Base-by-base conservation (phyloP, 2,113 vertebrate genomes). In the Pygoscelis adeliae region DNA sequence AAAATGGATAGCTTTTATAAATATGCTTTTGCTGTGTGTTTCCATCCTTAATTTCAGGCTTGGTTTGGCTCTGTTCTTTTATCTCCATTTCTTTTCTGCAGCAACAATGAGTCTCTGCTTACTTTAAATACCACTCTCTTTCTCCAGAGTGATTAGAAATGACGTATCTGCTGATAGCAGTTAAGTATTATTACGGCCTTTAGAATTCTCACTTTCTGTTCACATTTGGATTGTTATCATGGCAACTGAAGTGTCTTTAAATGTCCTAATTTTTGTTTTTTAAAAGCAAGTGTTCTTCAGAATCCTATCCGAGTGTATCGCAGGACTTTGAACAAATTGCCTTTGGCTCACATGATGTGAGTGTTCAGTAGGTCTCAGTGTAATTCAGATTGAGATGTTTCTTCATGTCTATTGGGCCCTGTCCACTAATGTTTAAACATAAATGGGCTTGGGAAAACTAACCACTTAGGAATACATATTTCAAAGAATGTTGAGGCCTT, bases 51-150 rank as follows among this genome's bases (percentile, higher is more conserved):
- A 47, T 59, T 90, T 90, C 47, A 74, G 42, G 44, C 44, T 91
- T 83, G 63, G 47, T 91, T 92, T 96, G 49, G 44, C 38, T 94
- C 86, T 91, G 34, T 83, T 88, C 71, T 94, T 92, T 83, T 90
- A 81, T 88, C 53, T 47, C 23, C 8, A 6, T 90, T 80, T 94
- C 38, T 94, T 88, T 76, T 70, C 65, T 95, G 78, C 83, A 79
- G 77, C 55, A 83, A 27, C 82, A 74, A 6, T 73, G 16, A 84
- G 10, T 71, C 38, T 91, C 55, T 95, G 65, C 72, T 84, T 84
- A 53, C 80, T 81, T 91, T 90, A 83, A 69, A 32, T 91, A 78
- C 23, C 61, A 71, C 46, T 93, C 63, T 84, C 20, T 62, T 62
- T 44, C 62, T 92, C 32, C 50, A 62, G 74, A 94, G 77, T 87